Conservation (phyloP, 2,797 vertebrate genomes). For the Xerus rutilus region DNA sequence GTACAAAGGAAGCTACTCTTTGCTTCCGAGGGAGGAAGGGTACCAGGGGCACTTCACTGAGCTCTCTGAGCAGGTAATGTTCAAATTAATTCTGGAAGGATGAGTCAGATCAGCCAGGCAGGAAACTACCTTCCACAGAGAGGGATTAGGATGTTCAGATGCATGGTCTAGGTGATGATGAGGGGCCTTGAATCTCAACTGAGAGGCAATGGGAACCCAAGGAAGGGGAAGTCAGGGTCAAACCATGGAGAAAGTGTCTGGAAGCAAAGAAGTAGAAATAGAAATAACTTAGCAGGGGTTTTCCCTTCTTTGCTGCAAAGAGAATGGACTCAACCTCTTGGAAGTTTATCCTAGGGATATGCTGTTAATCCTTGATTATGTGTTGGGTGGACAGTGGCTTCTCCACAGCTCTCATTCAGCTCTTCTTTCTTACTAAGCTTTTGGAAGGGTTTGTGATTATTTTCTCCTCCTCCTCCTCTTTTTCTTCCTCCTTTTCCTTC, state of each 20-base stretch:
- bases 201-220: neutral
- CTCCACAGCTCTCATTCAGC: neutral
- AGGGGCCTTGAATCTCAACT: neutral
- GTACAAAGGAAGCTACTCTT: neutral
- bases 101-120: neutral
- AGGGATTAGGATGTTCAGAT: neutral
- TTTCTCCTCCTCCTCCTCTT: neutral
- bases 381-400: neutral
- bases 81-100: slow-evolving; percentile 5
- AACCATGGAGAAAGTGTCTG: neutral
- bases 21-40: neutral
- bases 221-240: neutral
- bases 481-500: neutral
- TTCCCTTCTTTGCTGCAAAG: neutral
- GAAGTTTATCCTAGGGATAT: neutral
- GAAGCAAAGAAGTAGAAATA: neutral
- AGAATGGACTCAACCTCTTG: neutral
- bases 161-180: neutral
- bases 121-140: neutral
- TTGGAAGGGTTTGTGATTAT: neutral
- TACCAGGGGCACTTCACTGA: neutral
- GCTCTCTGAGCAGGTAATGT: neutral
- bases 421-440: slow-evolving; percentile 43
- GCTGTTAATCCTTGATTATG: neutral
- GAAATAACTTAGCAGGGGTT: neutral